phyloP scores from a whole-genome alignment of 1,140 invertebrate species.

The Tetramorium alpestre region DNA sequence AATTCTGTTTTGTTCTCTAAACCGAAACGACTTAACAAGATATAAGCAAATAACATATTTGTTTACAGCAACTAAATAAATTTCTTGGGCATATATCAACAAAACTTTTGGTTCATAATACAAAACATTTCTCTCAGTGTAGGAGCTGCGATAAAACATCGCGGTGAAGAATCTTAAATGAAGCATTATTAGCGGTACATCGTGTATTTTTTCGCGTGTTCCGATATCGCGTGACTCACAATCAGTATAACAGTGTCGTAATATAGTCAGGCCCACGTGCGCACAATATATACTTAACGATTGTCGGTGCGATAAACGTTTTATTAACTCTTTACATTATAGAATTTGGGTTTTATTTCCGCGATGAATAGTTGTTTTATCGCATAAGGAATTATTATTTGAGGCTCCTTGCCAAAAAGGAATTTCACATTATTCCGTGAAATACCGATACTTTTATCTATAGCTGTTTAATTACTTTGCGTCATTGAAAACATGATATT shows the following conservation, averaged over 20 bases:
- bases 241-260: constrained; percentile 35
- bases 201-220: constrained; percentile 4
- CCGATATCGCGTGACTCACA: constrained; percentile 1
- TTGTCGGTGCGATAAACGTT: constrained; percentile 44
- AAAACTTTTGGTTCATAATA: too few relatives aligned
- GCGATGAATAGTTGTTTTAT: neutral
- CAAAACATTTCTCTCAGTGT: too few relatives aligned
- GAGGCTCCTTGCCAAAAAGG: neutral
- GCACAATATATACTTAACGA: constrained; percentile 37
- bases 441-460: neutral
- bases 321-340: constrained; percentile 47
- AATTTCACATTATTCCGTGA: neutral
- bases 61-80: too few relatives aligned
- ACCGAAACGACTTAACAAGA: too few relatives aligned
- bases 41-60: too few relatives aligned
- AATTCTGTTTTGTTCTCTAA: too few relatives aligned
- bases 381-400: neutral
- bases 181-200: constrained; percentile 36
- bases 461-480: neutral
- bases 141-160: neutral
- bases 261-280: constrained; percentile 47
- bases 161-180: neutral
- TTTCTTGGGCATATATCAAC: too few relatives aligned
- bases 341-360: neutral
- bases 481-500: neutral